Evolutionary conservation across 2,888 invertebrate species (phyloP), one percentile per base, ranked within the genome.

Genomic region (Drosophila anomelani): DNA sequence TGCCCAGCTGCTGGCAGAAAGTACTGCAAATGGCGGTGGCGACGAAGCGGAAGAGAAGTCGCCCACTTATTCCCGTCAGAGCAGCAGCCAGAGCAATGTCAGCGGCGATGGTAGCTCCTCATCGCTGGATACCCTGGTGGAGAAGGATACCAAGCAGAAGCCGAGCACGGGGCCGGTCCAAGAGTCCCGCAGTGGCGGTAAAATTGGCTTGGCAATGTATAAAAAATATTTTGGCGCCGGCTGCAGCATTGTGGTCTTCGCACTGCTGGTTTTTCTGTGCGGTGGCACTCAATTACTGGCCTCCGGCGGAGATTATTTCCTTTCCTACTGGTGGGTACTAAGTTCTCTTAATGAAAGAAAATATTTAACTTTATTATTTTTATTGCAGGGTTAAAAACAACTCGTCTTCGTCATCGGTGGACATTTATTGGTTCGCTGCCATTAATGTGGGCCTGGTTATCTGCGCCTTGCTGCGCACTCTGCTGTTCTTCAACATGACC

Each of bases 271-370:
- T 0, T 51, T 94, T 6, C 93, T 95, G 10, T 96, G 95, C 75
- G 76, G 95, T 26, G 80, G 94, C 0, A 94, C 96, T 0, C 97
- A 97, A 92, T 80, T 95, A 13, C 92, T 95, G 36, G 96, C 95
- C 0, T 97, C 96, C 26, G 95, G 94, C 10, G 94, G 95, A 2
- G 97, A 97, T 91, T 96, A 95, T 92, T 97, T 96, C 93, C 94
- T 97, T 12, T 95, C 96, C 17, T 95, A 94, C 89, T 97, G 96
- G 97, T 63, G 72, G 81, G 90, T 76, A 15, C 7, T 12, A 0
- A 15, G 13, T 17, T 39, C 0, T 0, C 0, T 20, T 1, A 4
- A 2, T 0, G 17, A 39, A 41, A 39, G 4, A 5, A 1, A 4
- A 15, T 6, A 3, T 39, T 0, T 26, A 26, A 13, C 7, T 29